Conservation (phyloP, 2,888 invertebrate species). For the Clivina fossor region DNA sequence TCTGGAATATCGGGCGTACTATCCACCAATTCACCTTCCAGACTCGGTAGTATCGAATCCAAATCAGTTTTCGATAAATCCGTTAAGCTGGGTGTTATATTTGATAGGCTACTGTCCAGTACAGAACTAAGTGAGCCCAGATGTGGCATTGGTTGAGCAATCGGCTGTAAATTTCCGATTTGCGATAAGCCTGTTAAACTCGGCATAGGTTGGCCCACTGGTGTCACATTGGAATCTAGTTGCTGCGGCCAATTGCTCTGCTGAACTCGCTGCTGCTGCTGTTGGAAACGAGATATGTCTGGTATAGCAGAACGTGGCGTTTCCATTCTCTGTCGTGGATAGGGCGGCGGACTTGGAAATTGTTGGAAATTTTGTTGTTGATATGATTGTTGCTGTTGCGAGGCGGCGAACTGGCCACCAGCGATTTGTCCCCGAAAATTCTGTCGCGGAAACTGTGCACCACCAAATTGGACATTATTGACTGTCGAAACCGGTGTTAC, state of each 20-base stretch:
- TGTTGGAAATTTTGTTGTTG: conserved; percentile 29
- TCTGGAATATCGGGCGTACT: conserved; percentile 56
- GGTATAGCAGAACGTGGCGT: conserved; percentile 36
- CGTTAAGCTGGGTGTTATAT: conserved; percentile 51
- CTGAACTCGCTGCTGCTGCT: conserved; percentile 58
- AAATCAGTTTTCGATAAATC: conserved; percentile 57
- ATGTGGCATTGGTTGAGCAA: conserved; percentile 44
- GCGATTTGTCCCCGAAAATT: conserved; percentile 33
- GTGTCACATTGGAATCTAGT: conserved; percentile 19
- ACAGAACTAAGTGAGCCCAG: conserved; percentile 44
- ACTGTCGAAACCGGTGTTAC: conserved; percentile 35
- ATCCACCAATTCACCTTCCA: conserved; percentile 61
- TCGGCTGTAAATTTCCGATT: conserved; percentile 41
- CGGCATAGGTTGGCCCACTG: conserved; percentile 32
- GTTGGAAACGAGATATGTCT: conserved; percentile 28
- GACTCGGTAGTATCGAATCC: conserved; percentile 65
- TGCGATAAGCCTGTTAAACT: conserved; percentile 12
- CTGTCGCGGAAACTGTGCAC: conserved; percentile 41
- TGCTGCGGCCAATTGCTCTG: conserved; percentile 10
- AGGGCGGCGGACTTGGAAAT: conserved; percentile 42
- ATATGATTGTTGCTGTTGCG: conserved; percentile 29
- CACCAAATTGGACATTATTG: conserved; percentile 7
- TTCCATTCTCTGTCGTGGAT: conserved; percentile 37
- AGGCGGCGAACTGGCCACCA: conserved; percentile 25
- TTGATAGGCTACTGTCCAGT: conserved; percentile 44